Conservation (phyloP, 1,140 invertebrate species). For the Teleogryllus occipitalis region DNA sequence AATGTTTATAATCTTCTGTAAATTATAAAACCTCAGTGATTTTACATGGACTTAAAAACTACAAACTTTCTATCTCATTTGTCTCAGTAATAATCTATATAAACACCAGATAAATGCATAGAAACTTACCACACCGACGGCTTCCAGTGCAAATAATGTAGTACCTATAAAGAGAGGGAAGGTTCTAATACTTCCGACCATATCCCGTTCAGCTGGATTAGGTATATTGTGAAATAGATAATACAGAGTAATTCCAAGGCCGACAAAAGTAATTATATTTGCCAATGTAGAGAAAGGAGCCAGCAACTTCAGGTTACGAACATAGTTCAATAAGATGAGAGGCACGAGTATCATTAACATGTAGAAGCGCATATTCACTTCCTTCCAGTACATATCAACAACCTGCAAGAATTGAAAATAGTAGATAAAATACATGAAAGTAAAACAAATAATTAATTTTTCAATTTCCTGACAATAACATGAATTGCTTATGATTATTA, state of each 20-base stretch:
- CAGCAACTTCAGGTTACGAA: conserved; percentile 67
- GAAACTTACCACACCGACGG: conserved; percentile 70
- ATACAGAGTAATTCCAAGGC: conserved; percentile 60
- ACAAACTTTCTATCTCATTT: no score
- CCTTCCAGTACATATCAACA: conserved; percentile 35
- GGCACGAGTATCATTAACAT: conserved; percentile 57
- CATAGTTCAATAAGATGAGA: conserved; percentile 59
- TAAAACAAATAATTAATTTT: no score
- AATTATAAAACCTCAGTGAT: background rate
- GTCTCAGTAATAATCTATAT: no score
- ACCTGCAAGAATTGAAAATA: conserved; percentile 31
- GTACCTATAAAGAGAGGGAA: conserved; percentile 78
- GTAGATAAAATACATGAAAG: no score
- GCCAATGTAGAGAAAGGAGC: conserved; percentile 74
- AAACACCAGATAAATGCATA: background rate
- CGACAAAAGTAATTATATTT: conserved; percentile 61
- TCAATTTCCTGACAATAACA: no score
- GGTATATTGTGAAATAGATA: conserved; percentile 56
- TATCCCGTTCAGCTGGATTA: conserved; percentile 42
- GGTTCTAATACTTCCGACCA: conserved; percentile 44
- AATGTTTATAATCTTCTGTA: background rate
- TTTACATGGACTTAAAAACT: background rate
- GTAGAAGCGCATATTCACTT: conserved; percentile 40
- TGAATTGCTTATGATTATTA: no score
- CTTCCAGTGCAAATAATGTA: conserved; percentile 80